Base-by-base conservation (phyloP, 1,140 invertebrate species). In the Trichonephila inaurata region DNA sequence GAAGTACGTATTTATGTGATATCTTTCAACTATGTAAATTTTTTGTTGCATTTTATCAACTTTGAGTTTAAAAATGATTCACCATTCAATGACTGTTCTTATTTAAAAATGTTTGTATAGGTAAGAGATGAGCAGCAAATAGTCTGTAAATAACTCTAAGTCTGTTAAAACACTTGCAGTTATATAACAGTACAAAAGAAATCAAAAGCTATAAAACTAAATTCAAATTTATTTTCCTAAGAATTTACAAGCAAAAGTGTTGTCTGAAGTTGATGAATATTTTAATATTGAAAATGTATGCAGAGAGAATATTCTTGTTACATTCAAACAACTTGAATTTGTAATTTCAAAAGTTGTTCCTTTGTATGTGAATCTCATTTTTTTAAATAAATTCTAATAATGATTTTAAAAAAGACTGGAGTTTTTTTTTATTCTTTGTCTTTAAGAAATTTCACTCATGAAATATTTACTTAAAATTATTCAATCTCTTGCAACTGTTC, bases 301-400 rank as follows among this genome's bases (percentile, higher is more conserved):
- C 10, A 0, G 21, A 69, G 24, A 69, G 8, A 69, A 69, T 24
- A 69, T 69, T 69, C 64, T 69, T 69, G 64, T 12, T 69, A n/a
- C 64, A 3, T 21, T 69, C 12, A 24, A 21, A 8, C 21, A 69
- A 69, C 24, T 69, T 69, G 21, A 10, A 69, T 24, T 24, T 24
- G 7, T 24, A 10, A 69, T 69, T 69, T 69, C 12, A 69, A n/a
- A 24, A 1, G 64, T 12, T 69, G 24, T 24, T 69, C 24, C 64
- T 69, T 69, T 69, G 64, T 69, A 69, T 24, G 44, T 51, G 64
- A 21, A 69, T 69, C 64, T 69, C 64, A n/a, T 69, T n/a, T 69
- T 69, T 69, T 69, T 1, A n/a, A 69, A 69, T 69, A 69, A 69
- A 69, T 69, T 8, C 28, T 28, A 28, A 28, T 69, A 24, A 69